Evolutionary conservation across 2,888 invertebrate genomes (phyloP), one percentile per base, ranked within the genome.

Genomic region (Toxonevra muliebris): DNA sequence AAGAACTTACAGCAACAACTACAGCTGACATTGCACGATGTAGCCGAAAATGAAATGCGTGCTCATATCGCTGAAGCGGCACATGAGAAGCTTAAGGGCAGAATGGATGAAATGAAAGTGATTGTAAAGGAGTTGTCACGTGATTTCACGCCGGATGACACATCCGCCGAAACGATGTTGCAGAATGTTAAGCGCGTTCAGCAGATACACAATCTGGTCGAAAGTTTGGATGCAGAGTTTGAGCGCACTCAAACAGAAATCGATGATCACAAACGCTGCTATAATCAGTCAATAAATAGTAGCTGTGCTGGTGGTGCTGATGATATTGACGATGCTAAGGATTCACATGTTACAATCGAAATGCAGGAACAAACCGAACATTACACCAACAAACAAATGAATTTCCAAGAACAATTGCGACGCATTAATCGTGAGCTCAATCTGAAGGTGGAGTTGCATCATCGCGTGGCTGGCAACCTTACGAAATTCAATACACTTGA

Each of bases 31-130:
- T 76, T 92, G 1, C 88, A 89, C 4, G 93, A 94, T 79, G 91
- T 92, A 72, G 90, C 92, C 0, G 89, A 89, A 66, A 85, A 92
- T 74, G 90, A 91, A 72, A 92, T 93, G 85, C 89, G 90, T 52
- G 88, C 91, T 0, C 87, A 91, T 17, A 84, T 92, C 17, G 88
- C 91, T 0, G 93, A 94, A 80, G 87, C 88, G 1, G 88, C 90
- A 0, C 90, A 91, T 73, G 93, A 93, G 70, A 88, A 88, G 75
- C 86, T 92, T 0, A 89, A 89, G 69, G 78, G 87, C 0, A 90
- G 90, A 78, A 80, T 90, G 0, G 82, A 86, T 0, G 88, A 89
- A 69, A 79, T 93, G 15, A 88, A 90, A 1, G 86, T 88, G 61
- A 87, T 89, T 0, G 86, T 92, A 57, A 86, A 87, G 41, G 87